Evolutionary conservation across 1,140 invertebrate genomes (phyloP), one percentile per base, ranked within the genome.

Genomic region (Macrobrachium nipponense): DNA sequence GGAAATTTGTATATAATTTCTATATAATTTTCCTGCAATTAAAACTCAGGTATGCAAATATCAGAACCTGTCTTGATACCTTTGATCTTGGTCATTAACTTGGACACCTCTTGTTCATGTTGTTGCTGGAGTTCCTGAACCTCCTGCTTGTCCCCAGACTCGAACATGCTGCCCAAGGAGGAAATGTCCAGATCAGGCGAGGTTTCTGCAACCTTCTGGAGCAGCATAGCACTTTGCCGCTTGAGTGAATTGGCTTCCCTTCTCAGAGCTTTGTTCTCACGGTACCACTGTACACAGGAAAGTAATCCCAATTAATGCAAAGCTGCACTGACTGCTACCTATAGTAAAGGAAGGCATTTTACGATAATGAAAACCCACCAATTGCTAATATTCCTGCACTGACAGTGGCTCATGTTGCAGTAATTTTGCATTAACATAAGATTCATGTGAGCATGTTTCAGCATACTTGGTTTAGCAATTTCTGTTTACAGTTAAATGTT

Each of bases 211-310:
- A 87, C 86, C 7, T 70, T 75, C 86, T 87, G 86, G 51, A 83
- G 62, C 10, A 87, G 76, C 20, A 87, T 27, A 27, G 86, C 80
- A 79, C 86, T 87, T 60, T 87, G 86, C 2, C 86, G 73, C 44
- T 87, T 87, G 14, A 83, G 66, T 11, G 62, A 79, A 8, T 68
- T 80, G 17, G 80, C 68, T 18, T 87, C 86, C 23, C 81, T 72
- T 23, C 86, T 72, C 7, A 87, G 81, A 27, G n/a, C 70, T 66
- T 87, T 87, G 68, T 87, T 87, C 60, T 87, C 86, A 64, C 75
- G 73, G 43, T 87, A 87, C 86, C 86, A 87, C 86, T 87, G 76
- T 87, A 66, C 12, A 70, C 36, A 14, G 58, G 44, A 60, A n/a
- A 51, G 51, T 51, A 51, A 51, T 51, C 0, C 51, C 51, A 12